A percentile compares a stretch with the other conserved stretches of the same genome.
phyloP scores from a whole-genome alignment of 2,888 invertebrate species.

The Lasioglossum leucozonium region DNA sequence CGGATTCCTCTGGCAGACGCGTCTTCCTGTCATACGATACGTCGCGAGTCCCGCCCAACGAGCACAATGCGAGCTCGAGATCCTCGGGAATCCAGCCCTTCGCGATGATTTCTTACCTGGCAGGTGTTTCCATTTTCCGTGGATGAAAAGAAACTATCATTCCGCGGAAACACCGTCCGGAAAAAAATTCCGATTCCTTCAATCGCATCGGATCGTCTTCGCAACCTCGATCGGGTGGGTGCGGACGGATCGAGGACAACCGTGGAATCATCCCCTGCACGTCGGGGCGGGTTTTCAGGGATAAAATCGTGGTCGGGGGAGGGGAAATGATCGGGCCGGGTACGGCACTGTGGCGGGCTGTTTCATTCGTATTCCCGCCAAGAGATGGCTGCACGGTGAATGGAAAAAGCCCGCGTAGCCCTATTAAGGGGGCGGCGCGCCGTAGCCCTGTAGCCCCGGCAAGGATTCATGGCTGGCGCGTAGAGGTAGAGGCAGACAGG shows the following conservation, averaged over 20 bases:
- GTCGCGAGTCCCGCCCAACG: conserved; percentile 73
- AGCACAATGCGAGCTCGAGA: conserved; percentile 71
- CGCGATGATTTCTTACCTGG: conserved; percentile 71
- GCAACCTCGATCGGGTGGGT: not conserved
- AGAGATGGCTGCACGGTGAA: conserved; percentile 81
- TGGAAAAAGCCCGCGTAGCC: conserved; percentile 83
- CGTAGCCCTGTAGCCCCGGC: conserved; percentile 75
- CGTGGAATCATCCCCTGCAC: not conserved
- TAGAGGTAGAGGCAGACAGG: conserved; percentile 53
- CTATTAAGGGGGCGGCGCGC: conserved; percentile 85
- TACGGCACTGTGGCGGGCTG: conserved; percentile 52
- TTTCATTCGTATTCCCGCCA: conserved; percentile 64
- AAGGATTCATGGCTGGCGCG: conserved; percentile 84
- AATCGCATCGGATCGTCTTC: not conserved
- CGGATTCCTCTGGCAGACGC: conserved; percentile 75
- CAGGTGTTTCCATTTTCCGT: conserved; percentile 65
- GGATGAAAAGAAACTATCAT: conserved; percentile 21
- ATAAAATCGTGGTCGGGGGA: not conserved
- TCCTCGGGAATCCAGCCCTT: conserved; percentile 52
- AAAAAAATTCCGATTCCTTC: not conserved
- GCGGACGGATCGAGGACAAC: not conserved
- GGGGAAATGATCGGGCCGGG: conserved; percentile 24
- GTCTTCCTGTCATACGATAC: conserved; percentile 82
- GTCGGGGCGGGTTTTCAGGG: not conserved
- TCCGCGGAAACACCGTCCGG: not conserved